Conservation (phyloP, 2,888 invertebrate species). For the Drosophila austrosaltans region DNA sequence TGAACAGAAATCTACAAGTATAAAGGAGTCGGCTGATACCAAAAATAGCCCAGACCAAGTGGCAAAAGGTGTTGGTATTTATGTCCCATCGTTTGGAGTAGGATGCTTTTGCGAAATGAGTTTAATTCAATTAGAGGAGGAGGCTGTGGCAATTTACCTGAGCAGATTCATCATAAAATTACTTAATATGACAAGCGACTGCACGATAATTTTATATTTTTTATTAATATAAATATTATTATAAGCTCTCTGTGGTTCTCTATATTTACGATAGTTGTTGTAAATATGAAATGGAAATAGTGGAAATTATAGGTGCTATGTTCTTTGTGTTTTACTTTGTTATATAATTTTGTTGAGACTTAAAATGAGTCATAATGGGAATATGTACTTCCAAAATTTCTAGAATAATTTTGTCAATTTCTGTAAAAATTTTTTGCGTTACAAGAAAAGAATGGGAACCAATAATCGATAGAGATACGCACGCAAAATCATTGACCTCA, state of each 20-base stretch:
- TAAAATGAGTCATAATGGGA: background rate
- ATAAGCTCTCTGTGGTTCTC: constrained; percentile 15
- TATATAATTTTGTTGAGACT: too few species aligned
- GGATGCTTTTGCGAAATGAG: constrained; percentile 54
- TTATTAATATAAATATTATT: constrained; percentile 21
- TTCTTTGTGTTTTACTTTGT: too few species aligned
- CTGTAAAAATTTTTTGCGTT: background rate
- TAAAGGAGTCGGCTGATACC: constrained; percentile 34
- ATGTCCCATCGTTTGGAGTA: constrained; percentile 53
- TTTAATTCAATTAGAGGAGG: constrained; percentile 75
- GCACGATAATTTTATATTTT: constrained; percentile 7
- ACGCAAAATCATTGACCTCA: background rate
- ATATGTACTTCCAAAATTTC: background rate
- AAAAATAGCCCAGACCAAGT: constrained; percentile 53
- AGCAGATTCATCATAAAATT: constrained; percentile 71
- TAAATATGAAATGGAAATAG: constrained; percentile 27
- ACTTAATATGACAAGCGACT: constrained; percentile 62
- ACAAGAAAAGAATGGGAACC: background rate
- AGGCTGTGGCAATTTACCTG: constrained; percentile 64
- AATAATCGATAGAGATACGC: background rate
- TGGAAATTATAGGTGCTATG: too few species aligned
- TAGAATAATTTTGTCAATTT: background rate
- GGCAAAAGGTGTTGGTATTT: constrained; percentile 64
- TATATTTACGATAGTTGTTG: constrained; percentile 30
- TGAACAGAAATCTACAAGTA: too few species aligned